These are phyloP conservation scores for Lumbricus terrestris DNA, from an alignment of 2,888 invertebrate species.

Conservation along the genomic window DNA sequence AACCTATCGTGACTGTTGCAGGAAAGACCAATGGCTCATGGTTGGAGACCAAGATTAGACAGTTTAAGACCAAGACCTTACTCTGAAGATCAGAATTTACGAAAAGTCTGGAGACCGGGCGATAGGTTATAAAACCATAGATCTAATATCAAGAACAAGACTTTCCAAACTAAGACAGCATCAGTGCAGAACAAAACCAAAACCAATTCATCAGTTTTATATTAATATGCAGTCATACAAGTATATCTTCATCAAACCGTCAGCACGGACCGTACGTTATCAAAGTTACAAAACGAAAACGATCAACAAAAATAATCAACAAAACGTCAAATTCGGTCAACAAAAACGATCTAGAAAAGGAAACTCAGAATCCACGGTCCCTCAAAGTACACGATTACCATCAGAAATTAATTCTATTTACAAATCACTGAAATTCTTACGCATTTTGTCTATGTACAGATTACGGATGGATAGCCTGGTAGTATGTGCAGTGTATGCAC, in stretches of 20 bases:
- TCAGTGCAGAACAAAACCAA: neutral
- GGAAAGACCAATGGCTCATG: no score
- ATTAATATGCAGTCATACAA: neutral
- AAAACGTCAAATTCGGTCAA: neutral
- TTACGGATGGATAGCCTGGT: constrained; percentile 14
- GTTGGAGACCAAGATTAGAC: no score
- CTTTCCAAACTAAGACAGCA: no score
- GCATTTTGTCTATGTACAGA: neutral
- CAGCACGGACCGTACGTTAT: neutral
- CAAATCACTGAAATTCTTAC: neutral
- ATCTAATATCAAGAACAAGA: no score
- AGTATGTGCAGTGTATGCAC: neutral
- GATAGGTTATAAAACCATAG: no score
- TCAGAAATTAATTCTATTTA: constrained; percentile 6
- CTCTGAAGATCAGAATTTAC: no score
- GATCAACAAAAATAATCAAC: neutral
- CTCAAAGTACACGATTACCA: neutral
- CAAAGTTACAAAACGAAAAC: neutral
- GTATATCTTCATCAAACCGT: neutral
- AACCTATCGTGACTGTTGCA: no score
- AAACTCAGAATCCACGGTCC: neutral
- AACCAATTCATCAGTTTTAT: neutral
- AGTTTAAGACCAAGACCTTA: no score
- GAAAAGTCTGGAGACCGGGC: no score
- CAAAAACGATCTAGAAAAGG: neutral